phyloP scores from a whole-genome alignment of 2,797 vertebrate species.

The Galaxias olidus region DNA sequence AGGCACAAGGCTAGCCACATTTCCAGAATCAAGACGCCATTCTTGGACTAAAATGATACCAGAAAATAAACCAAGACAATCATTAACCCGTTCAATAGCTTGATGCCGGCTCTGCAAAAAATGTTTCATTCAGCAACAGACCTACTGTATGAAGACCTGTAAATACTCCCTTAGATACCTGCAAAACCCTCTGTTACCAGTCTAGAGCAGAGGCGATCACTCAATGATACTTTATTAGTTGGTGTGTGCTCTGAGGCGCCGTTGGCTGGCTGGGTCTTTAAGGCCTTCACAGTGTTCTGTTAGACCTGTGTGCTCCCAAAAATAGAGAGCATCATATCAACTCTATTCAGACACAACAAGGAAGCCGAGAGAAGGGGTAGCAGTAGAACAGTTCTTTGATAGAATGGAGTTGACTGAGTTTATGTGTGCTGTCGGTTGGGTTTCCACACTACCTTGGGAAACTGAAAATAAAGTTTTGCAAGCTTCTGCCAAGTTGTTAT shows the following conservation, averaged over 20 bases:
- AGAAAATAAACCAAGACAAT: too few species aligned
- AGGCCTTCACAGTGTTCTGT: conserved; percentile 3
- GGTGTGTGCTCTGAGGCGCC: conserved; percentile 39
- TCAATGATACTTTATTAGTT: conserved; percentile 47
- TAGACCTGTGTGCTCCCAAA: neutral
- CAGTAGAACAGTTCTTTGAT: neutral
- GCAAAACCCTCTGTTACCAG: conserved; percentile 32
- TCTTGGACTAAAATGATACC: too few species aligned
- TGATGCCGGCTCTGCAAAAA: too few species aligned
- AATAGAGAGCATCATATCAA: neutral
- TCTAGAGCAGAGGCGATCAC: conserved; percentile 49
- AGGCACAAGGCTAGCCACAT: too few species aligned
- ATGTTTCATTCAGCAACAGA: too few species aligned
- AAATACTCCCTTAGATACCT: too few species aligned
- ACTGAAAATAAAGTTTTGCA: conserved; percentile 2
- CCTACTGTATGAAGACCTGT: too few species aligned
- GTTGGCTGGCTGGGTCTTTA: neutral
- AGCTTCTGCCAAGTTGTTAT: conserved; percentile 4
- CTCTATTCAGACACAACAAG: neutral
- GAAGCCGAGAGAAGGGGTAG: neutral
- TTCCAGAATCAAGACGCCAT: too few species aligned
- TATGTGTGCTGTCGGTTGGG: conserved; percentile 3
- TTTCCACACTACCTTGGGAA: conserved; percentile 1
- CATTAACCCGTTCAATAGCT: too few species aligned
- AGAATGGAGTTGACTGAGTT: conserved; percentile 8